Evolutionary conservation across 2,797 vertebrate species (phyloP).

Genomic region (Chaetodon trifasciatus): DNA sequence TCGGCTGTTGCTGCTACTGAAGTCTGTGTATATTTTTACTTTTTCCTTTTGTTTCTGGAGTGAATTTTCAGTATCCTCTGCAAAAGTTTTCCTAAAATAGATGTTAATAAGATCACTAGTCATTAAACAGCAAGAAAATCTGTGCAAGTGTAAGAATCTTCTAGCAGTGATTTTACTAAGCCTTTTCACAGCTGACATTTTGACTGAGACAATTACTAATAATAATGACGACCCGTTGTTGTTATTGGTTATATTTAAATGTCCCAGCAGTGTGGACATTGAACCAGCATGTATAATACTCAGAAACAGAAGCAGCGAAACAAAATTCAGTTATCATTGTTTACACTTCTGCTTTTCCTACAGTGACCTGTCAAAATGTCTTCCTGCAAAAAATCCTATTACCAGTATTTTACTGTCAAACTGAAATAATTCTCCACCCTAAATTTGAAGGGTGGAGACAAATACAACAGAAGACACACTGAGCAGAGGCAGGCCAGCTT

Average conservation of each 20-base stretch:
- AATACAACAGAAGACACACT: neutral
- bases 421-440: neutral
- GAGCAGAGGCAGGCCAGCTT: neutral
- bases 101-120: neutral
- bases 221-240: neutral
- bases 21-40: neutral
- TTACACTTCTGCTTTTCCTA: neutral
- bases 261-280: neutral
- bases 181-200: neutral
- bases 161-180: neutral
- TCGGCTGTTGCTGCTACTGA: neutral
- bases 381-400: neutral
- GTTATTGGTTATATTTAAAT: neutral
- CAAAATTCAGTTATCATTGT: neutral
- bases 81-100: conserved; percentile 1
- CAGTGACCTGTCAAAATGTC: neutral
- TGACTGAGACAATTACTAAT: neutral
- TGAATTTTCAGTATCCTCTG: neutral
- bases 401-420: neutral
- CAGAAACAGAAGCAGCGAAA: neutral
- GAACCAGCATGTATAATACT: neutral
- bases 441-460: too few species aligned
- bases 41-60: neutral
- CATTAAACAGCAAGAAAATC: neutral
- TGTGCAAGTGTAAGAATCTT: neutral